Evolutionary conservation across 2,888 invertebrate genomes (phyloP), one percentile per base, ranked within the genome.

Genomic region (Serrognathus titanus): DNA sequence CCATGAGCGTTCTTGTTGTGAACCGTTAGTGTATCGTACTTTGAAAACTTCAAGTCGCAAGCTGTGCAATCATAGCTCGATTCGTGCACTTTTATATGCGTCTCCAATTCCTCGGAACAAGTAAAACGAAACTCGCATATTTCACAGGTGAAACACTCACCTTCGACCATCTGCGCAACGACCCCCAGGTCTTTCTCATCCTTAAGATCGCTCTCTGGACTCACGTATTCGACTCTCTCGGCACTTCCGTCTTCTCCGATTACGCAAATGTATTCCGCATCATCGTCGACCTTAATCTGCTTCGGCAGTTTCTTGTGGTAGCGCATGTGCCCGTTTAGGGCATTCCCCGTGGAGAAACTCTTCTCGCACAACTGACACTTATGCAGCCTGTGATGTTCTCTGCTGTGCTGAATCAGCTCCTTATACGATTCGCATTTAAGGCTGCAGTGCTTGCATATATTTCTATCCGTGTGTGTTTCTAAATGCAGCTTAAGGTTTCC

Each of bases 191-290:
- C 45, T 50, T 46, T 49, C 12, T 38, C 11, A n/a, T 50, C 43
- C 9, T 10, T 43, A 13, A 43, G 11, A 13, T 13, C 11, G 13
- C 5, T 4, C 7, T 4, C 40, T 7, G 11, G 13, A 9, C 13
- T 20, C 45, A 46, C 50, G 9, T 16, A 20, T 49, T 55, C 48
- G 9, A 36, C 36, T 11, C 11, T 12, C 4, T 12, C 35, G 35
- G 31, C 35, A 48, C 20, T 16, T 35, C 48, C 54, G 7, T 49
- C 46, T 37, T 49, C 45, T 1, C 43, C 49, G 37, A 55, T 49
- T 10, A 55, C 48, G 35, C 55, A 55, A 43, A 55, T 55, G 24
- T 55, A 55, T 50, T 55, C 55, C 6, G 55, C 48, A 43, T 55
- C 48, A 38, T 54, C 48, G 10, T 48, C 48, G 20, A 48, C 39